Evolutionary conservation across 2,113 vertebrate species (phyloP).

Genomic region (Chionomys nivalis): DNA sequence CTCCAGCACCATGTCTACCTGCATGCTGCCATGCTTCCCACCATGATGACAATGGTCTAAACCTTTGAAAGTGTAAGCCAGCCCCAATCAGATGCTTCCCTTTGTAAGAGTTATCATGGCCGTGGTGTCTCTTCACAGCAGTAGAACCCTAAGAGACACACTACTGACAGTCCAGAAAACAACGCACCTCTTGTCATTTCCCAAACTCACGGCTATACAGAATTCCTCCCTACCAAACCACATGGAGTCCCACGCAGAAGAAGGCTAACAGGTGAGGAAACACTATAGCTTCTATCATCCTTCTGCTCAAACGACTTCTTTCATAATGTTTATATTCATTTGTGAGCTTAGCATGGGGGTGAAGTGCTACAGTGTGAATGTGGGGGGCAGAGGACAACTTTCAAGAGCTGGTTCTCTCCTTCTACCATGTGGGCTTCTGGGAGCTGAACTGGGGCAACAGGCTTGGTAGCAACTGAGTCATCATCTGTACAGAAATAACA

Average conservation of each 20-base stretch:
- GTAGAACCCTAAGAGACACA: not conserved
- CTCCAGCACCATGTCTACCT: not conserved
- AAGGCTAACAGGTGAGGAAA: not conserved
- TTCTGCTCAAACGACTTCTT: not conserved
- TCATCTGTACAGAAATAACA: not conserved
- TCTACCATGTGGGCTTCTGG: not conserved
- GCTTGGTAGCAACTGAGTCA: not conserved
- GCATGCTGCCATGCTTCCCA: not conserved
- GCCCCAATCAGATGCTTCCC: not conserved
- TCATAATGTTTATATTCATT: not conserved
- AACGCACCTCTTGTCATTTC: not conserved
- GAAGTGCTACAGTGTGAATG: not conserved
- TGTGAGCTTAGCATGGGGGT: not conserved
- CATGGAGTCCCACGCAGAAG: not conserved
- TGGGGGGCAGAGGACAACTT: not conserved
- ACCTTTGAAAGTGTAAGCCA: not conserved
- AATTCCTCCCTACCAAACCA: not conserved
- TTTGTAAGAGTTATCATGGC: not conserved
- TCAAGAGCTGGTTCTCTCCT: not conserved
- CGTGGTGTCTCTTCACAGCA: not conserved
- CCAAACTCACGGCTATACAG: not conserved
- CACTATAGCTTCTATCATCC: not conserved
- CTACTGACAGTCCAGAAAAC: conserved; percentile 8
- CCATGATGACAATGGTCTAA: not conserved
- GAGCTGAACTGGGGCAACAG: not conserved